Percentiles rank a stretch among this genome's conserved stretches.
Conservation (phyloP, 2,888 invertebrate genomes). For the Rhimphoctona megacephalus region DNA sequence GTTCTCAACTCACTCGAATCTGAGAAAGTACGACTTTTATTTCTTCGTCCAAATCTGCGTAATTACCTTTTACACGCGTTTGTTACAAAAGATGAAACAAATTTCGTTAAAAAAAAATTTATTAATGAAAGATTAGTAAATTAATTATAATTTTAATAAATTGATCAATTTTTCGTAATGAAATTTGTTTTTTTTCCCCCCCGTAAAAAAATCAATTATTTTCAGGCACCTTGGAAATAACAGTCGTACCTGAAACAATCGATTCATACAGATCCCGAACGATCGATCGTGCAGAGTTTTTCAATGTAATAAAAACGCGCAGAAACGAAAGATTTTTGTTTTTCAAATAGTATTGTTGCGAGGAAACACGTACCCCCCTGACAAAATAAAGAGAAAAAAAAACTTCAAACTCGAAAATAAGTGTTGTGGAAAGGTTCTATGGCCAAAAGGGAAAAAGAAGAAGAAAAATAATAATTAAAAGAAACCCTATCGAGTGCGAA, state of each 20-base stretch:
- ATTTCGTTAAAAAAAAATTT: not conserved
- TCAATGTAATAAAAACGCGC: not conserved
- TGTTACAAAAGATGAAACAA: not conserved
- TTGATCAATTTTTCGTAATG: not conserved
- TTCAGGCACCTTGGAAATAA: slow-evolving; percentile 16
- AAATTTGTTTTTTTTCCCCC: not conserved
- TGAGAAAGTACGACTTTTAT: slow-evolving; percentile 27
- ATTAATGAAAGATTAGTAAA: not conserved
- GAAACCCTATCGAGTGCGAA: slow-evolving; percentile 57
- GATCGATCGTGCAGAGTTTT: not conserved
- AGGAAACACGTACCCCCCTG: not conserved
- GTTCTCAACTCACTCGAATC: not conserved
- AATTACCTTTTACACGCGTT: not conserved
- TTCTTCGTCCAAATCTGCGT: not conserved
- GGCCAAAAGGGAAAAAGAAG: slow-evolving; percentile 13
- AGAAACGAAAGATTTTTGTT: not conserved
- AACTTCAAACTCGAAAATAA: slow-evolving; percentile 22
- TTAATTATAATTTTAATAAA: not conserved
- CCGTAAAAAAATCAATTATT: not conserved
- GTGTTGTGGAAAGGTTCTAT: slow-evolving; percentile 25
- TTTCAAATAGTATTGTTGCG: slow-evolving; percentile 1
- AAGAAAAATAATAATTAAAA: slow-evolving; percentile 23
- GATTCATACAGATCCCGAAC: not conserved
- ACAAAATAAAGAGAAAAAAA: not conserved
- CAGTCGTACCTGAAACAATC: slow-evolving; percentile 12